These are phyloP conservation scores for Pristionchus exspectatus DNA, from an alignment of 2,888 invertebrate species.

Conservation along the genomic window DNA sequence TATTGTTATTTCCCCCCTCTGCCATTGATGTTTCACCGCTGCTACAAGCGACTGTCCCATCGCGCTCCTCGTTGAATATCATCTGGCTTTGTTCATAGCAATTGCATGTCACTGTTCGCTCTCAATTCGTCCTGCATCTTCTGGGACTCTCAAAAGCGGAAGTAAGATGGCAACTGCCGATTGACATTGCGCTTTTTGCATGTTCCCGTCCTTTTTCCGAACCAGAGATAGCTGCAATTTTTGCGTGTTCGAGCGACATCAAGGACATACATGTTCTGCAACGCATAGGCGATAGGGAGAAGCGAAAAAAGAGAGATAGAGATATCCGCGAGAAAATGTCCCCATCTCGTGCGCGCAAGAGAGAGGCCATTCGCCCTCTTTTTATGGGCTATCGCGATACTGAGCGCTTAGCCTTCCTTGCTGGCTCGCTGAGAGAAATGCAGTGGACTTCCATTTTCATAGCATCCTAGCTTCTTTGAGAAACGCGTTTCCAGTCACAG, in stretches of 20 bases:
- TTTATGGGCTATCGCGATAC: slow-evolving; percentile 33
- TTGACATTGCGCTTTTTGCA: not conserved
- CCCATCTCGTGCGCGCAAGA: not conserved
- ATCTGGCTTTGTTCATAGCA: too few relatives aligned
- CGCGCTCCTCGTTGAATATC: not conserved
- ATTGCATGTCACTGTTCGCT: not conserved
- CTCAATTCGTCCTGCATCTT: not conserved
- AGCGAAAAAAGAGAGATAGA: not conserved
- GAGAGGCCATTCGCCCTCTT: not conserved
- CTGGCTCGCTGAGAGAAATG: not conserved
- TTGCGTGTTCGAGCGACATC: not conserved
- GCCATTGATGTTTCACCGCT: too few relatives aligned
- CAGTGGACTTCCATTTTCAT: too few relatives aligned
- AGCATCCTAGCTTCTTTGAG: too few relatives aligned
- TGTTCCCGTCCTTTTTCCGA: too few relatives aligned
- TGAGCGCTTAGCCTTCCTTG: not conserved
- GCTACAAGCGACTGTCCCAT: too few relatives aligned
- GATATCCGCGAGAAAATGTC: not conserved
- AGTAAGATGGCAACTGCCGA: not conserved
- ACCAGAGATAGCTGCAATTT: too few relatives aligned
- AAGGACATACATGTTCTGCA: not conserved
- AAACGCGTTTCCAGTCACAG: not conserved
- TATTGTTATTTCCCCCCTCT: too few relatives aligned
- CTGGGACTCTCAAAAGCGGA: not conserved
- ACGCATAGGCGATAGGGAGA: not conserved